phyloP scores from a whole-genome alignment of 2,113 vertebrate genomes.

The Zeus faber region DNA sequence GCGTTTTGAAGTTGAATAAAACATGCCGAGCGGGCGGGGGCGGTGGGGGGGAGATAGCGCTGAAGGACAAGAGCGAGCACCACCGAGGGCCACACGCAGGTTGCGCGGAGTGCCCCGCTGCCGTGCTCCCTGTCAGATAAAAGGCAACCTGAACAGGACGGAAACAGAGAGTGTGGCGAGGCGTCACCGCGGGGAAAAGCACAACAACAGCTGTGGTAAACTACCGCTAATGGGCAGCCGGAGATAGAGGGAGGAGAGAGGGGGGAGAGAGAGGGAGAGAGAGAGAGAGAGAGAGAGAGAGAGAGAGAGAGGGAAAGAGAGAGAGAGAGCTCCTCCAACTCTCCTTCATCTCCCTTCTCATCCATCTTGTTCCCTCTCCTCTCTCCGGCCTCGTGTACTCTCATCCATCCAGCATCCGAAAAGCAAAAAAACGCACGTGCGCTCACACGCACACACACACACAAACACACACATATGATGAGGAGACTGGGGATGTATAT shows the following conservation, averaged over 20 bases:
- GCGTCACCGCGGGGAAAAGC: slow-evolving; percentile 58
- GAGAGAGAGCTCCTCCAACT: slow-evolving; percentile 41
- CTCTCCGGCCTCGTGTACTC: slow-evolving; percentile 40
- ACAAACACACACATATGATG: no score
- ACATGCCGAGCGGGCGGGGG: slow-evolving; percentile 2
- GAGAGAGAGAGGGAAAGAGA: slow-evolving; percentile 7
- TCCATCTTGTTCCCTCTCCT: slow-evolving; percentile 43
- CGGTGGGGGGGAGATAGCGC: slow-evolving; percentile 17
- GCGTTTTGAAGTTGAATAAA: slow-evolving; percentile 45
- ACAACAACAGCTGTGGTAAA: slow-evolving; percentile 66
- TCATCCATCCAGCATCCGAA: slow-evolving; percentile 44
- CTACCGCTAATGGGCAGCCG: slow-evolving; percentile 51
- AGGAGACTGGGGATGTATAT: no score
- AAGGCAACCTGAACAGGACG: slow-evolving; percentile 63
- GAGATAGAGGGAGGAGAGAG: no score
- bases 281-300: slow-evolving; percentile 3
- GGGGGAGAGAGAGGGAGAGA: not conserved
- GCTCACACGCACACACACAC: no score
- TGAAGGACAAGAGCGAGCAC: slow-evolving; percentile 58
- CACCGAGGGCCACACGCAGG: slow-evolving; percentile 22
- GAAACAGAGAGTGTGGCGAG: slow-evolving; percentile 42
- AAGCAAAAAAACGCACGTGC: no score
- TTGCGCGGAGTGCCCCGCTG: slow-evolving; percentile 24
- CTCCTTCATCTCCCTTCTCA: slow-evolving; percentile 50
- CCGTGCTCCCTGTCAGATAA: slow-evolving; percentile 67